Evolutionary conservation across 2,113 vertebrate genomes (phyloP).

Genomic region (Lanius ludovicianus): DNA sequence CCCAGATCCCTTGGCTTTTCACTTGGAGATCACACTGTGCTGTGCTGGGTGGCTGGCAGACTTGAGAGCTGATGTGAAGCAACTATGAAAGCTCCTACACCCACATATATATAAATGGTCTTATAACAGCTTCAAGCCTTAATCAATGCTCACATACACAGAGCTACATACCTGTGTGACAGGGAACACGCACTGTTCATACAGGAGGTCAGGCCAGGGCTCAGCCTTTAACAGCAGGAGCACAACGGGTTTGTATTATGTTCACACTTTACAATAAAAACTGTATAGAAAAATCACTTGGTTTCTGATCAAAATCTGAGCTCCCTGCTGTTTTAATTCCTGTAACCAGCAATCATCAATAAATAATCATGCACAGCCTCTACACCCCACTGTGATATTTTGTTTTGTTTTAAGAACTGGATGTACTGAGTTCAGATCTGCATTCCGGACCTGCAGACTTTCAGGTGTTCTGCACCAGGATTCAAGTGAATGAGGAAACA

Average conservation of each 20-base stretch:
- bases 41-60: not conserved
- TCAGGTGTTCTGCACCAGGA: not conserved
- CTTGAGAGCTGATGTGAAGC: not conserved
- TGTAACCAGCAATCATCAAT: conserved; percentile 55
- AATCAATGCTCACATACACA: not conserved
- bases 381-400: conserved; percentile 10
- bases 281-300: conserved; percentile 8
- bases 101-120: not conserved
- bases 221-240: not conserved
- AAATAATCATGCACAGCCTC: conserved; percentile 40
- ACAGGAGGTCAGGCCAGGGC: not conserved
- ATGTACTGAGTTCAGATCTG: not conserved
- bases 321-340: conserved; percentile 55
- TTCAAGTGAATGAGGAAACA: not conserved
- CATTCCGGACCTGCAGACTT: not conserved
- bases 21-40: not conserved
- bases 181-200: not conserved
- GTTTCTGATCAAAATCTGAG: conserved; percentile 54
- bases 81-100: not conserved
- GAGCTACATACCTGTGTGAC: not conserved
- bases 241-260: not conserved
- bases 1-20: not conserved
- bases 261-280: conserved; percentile 43
- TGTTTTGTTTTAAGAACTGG: not conserved
- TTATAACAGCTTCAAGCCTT: not conserved